Evolutionary conservation across 1,140 invertebrate species (phyloP).

Genomic region (Spodoptera frugiperda): DNA sequence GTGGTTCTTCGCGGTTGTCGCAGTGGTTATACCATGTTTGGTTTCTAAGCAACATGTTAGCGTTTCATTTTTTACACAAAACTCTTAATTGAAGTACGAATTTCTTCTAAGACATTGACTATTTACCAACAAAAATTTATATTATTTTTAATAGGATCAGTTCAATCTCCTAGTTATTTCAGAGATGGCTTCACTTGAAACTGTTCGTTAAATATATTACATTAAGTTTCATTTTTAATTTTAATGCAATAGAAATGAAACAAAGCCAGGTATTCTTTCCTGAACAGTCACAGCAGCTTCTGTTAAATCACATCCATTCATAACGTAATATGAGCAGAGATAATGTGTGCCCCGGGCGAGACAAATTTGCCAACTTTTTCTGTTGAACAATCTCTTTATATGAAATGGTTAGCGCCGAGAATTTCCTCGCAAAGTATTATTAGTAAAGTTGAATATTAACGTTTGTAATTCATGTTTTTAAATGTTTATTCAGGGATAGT

Average conservation of each 20-base stretch:
- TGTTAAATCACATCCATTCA: slow-evolving; percentile 64
- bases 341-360: slow-evolving; percentile 67
- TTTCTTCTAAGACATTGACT: too few species aligned
- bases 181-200: not conserved
- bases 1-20: too few species aligned
- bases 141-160: too few species aligned
- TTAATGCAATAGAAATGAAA: slow-evolving; percentile 33
- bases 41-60: too few species aligned
- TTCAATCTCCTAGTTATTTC: too few species aligned
- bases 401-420: slow-evolving; percentile 61
- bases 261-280: slow-evolving; percentile 53
- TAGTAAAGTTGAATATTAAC: slow-evolving; percentile 61
- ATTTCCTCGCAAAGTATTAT: slow-evolving; percentile 64
- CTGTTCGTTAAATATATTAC: not conserved
- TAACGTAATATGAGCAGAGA: slow-evolving; percentile 64
- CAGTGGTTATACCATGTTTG: too few species aligned
- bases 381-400: slow-evolving; percentile 68
- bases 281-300: slow-evolving; percentile 51
- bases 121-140: too few species aligned
- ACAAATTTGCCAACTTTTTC: slow-evolving; percentile 70
- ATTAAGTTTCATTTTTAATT: not conserved
- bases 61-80: too few species aligned
- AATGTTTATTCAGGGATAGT: not conserved
- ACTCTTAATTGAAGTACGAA: too few species aligned
- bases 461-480: slow-evolving; percentile 46